Conservation (phyloP, 2,113 vertebrate species). For the Brachyhypopomus gauderio region DNA sequence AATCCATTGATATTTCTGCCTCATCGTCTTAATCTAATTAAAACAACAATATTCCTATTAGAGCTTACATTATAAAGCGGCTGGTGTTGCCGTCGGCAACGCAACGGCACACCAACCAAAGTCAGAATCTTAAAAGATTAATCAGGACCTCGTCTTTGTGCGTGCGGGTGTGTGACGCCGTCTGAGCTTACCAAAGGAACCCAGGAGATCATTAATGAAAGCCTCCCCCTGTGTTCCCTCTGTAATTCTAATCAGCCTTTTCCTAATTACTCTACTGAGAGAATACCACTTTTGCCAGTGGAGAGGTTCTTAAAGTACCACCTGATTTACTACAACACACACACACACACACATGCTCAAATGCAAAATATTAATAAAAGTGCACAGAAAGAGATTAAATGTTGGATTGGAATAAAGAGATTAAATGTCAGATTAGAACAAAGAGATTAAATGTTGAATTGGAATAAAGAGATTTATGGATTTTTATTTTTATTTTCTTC, state of each 20-base stretch:
- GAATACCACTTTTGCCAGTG: constrained; percentile 60
- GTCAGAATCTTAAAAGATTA: constrained; percentile 56
- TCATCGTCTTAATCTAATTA: constrained; percentile 40
- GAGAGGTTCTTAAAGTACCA: constrained; percentile 62
- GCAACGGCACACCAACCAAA: constrained; percentile 49
- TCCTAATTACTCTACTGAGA: constrained; percentile 65
- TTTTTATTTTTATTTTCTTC: not conserved
- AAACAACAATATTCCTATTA: constrained; percentile 30
- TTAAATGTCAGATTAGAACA: not conserved
- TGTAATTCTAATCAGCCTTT: constrained; percentile 70
- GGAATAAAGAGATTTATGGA: not conserved
- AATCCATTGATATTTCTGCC: constrained; percentile 27
- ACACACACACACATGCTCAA: not conserved
- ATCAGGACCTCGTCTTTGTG: constrained; percentile 50
- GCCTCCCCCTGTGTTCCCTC: constrained; percentile 58
- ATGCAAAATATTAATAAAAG: constrained; percentile 13
- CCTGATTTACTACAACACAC: constrained; percentile 57
- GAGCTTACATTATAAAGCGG: constrained; percentile 38
- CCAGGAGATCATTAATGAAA: constrained; percentile 64
- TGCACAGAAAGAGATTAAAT: constrained; percentile 38
- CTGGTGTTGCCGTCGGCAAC: constrained; percentile 33
- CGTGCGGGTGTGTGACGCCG: constrained; percentile 46
- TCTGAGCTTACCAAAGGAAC: constrained; percentile 64
- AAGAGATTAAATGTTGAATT: too few species aligned
- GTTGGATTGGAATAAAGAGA: constrained; percentile 44